A percentile compares a stretch with the other conserved stretches of the same genome.
phyloP scores from a whole-genome alignment of 92 coral and sea anemone genomes.

The Phenganax marumi region DNA sequence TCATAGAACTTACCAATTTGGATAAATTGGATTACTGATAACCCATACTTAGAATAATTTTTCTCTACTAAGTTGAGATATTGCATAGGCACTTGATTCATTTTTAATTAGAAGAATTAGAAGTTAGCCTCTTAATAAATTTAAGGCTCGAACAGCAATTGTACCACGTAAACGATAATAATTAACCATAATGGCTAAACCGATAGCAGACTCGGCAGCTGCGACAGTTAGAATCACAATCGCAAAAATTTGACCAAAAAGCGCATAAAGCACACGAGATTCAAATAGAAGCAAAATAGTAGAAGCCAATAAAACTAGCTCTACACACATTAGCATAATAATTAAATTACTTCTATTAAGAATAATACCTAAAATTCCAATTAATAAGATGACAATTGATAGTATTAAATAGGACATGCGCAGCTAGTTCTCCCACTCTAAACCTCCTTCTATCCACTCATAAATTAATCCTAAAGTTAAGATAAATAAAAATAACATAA shows the following conservation, averaged over 20 bases:
- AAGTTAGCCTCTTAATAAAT: slow-evolving; percentile 54
- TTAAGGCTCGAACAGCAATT: slow-evolving; percentile 58
- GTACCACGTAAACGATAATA: slow-evolving; percentile 56
- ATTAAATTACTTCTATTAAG: slow-evolving; percentile 27
- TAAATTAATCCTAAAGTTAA: slow-evolving; percentile 45
- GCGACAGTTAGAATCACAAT: slow-evolving; percentile 51
- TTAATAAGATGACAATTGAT: slow-evolving; percentile 52
- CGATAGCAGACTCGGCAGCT: slow-evolving; percentile 58
- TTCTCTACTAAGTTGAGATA: slow-evolving; percentile 47
- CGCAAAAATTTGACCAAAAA: slow-evolving; percentile 55
- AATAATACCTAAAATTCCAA: slow-evolving; percentile 50
- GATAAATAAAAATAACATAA: slow-evolving; percentile 47
- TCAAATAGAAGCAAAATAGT: slow-evolving; percentile 48
- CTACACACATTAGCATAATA: slow-evolving; percentile 16
- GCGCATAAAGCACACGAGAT: slow-evolving; percentile 54
- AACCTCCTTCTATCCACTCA: slow-evolving; percentile 53
- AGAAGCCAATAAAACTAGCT: slow-evolving; percentile 33
- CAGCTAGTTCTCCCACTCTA: slow-evolving; percentile 42
- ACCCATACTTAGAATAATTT: slow-evolving; percentile 52
- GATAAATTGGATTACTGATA: slow-evolving; percentile 56
- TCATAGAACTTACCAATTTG: slow-evolving; percentile 57
- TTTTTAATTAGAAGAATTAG: slow-evolving; percentile 52
- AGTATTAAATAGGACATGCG: slow-evolving; percentile 46
- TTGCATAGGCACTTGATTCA: slow-evolving; percentile 49
- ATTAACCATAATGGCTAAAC: slow-evolving; percentile 56